Evolutionary conservation across 2,888 invertebrate species (phyloP).

Genomic region (Julus scanicus): DNA sequence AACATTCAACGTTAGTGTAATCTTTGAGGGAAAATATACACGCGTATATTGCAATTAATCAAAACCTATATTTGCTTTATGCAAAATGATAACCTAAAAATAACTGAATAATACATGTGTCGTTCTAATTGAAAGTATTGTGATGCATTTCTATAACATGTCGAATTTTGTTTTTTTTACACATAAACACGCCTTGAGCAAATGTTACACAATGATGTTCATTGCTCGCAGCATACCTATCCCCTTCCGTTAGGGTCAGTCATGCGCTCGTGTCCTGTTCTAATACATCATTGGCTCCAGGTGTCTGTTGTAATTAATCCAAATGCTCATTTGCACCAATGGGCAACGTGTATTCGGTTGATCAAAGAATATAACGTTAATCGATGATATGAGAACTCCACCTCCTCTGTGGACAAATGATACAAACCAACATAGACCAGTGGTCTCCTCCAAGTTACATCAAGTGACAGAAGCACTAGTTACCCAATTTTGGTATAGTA

Average conservation of each 20-base stretch:
- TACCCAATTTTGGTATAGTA: not conserved
- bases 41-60: not conserved
- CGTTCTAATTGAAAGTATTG: not conserved
- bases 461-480: not conserved
- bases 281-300: slow-evolving; percentile 15
- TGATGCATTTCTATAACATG: not conserved
- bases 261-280: not conserved
- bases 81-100: too few species aligned
- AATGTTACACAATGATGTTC: not conserved
- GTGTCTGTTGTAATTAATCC: not conserved
- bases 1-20: not conserved
- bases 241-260: not conserved
- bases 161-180: too few species aligned
- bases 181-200: too few species aligned
- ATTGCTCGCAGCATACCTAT: not conserved
- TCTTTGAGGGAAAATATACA: not conserved
- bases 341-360: not conserved
- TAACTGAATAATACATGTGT: too few species aligned
- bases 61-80: not conserved
- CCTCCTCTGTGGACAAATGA: not conserved
- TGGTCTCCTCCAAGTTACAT: not conserved
- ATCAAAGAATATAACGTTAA: not conserved
- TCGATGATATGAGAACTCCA: slow-evolving; percentile 32
- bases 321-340: not conserved
- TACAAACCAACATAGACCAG: not conserved